These are phyloP conservation scores for Diarsia brunnea DNA, from an alignment of 2,888 invertebrate genomes.

Conservation along the genomic window DNA sequence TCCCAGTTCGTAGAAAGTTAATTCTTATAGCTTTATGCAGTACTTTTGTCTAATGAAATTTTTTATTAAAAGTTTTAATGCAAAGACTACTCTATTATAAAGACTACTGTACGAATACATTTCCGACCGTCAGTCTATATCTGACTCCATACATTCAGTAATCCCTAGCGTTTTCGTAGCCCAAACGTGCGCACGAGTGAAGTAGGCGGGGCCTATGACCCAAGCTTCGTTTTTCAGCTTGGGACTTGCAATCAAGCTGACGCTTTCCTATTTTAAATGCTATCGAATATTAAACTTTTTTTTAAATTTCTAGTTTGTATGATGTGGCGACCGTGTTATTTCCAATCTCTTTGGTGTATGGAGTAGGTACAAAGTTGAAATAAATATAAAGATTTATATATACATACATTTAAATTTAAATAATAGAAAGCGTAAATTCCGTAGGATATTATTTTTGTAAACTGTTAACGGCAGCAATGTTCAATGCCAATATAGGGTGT, in stretches of 20 bases:
- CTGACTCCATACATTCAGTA: constrained; percentile 26
- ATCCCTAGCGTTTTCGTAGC: constrained; percentile 8
- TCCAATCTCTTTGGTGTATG: constrained; percentile 22
- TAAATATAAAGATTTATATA: constrained; percentile 36
- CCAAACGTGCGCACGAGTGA: constrained; percentile 9
- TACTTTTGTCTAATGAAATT: constrained; percentile 54
- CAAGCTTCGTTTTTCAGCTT: constrained; percentile 18
- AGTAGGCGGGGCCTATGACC: constrained; percentile 15
- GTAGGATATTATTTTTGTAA: constrained; percentile 58
- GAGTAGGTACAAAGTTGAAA: constrained; percentile 54
- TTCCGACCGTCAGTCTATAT: constrained; percentile 9
- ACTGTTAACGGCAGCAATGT: constrained; percentile 30
- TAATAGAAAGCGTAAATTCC: constrained; percentile 37
- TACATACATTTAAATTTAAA: constrained; percentile 29
- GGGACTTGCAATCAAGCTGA: constrained; percentile 13
- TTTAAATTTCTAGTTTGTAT: constrained; percentile 36
- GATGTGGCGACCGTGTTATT: constrained; percentile 16
- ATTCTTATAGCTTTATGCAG: constrained; percentile 62
- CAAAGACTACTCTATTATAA: constrained; percentile 42
- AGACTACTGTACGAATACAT: constrained; percentile 31
- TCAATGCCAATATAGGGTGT: constrained; percentile 34
- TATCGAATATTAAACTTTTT: constrained; percentile 18
- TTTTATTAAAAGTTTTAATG: constrained; percentile 44
- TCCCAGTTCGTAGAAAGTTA: constrained; percentile 65
- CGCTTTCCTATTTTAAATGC: constrained; percentile 49